Conservation (phyloP, 2,113 vertebrate species). For the Burhinus oedicnemus region DNA sequence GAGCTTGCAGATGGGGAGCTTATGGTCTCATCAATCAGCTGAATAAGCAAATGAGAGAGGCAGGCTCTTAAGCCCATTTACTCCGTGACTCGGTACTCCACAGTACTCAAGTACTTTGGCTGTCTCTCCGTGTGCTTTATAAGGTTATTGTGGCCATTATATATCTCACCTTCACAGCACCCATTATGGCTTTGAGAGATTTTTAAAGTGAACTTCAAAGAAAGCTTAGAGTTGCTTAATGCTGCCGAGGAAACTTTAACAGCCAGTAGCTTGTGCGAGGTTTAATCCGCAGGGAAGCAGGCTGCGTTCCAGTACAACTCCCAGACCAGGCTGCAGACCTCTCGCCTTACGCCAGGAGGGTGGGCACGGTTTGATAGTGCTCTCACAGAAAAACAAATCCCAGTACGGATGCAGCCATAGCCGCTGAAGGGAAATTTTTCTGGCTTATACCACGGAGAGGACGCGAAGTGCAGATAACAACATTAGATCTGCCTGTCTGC, state of each 20-base stretch:
- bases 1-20: constrained; percentile 11
- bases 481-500: background rate
- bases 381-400: background rate
- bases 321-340: background rate
- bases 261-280: background rate
- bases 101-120: background rate
- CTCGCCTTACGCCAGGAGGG: background rate
- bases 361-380: background rate
- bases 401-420: background rate
- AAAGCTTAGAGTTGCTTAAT: background rate
- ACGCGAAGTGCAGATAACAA: background rate
- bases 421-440: background rate
- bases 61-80: constrained; percentile 3
- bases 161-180: constrained; percentile 8
- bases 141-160: constrained; percentile 14
- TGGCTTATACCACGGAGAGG: background rate
- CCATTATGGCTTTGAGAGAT: background rate
- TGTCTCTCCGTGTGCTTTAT: background rate
- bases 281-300: background rate
- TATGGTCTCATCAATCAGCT: constrained; percentile 23
- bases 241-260: background rate
- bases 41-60: constrained; percentile 51
- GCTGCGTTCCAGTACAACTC: accelerated
- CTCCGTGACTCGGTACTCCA: background rate
- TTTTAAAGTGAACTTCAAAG: constrained; percentile 54